Percentiles rank a stretch among this genome's conserved stretches.
phyloP scores from a whole-genome alignment of 2,888 invertebrate genomes.

The Folsomia manolachei region DNA sequence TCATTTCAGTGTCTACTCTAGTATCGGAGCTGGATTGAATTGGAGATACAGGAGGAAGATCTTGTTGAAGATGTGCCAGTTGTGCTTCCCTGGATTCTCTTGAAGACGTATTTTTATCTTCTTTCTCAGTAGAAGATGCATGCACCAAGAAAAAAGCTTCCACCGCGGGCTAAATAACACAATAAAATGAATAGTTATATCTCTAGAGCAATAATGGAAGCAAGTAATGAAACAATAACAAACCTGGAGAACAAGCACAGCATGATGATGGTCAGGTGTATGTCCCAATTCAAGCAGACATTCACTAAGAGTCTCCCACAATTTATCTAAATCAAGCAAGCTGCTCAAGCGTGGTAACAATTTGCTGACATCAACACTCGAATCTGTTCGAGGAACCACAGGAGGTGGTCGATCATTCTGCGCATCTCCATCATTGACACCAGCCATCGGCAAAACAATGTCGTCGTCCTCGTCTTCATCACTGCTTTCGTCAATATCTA shows the following conservation, averaged over 20 bases:
- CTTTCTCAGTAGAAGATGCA: conserved; percentile 61
- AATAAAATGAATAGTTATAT: too few species aligned
- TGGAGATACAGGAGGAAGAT: conserved; percentile 49
- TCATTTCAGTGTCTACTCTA: conserved; percentile 38
- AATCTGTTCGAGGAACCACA: background rate
- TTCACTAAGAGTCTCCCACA: conserved; percentile 76
- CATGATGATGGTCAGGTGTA: conserved; percentile 83
- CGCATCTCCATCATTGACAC: conserved; percentile 23
- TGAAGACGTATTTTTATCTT: conserved; percentile 48
- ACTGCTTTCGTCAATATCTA: conserved; percentile 19
- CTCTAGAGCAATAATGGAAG: too few species aligned
- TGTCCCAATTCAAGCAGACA: conserved; percentile 75
- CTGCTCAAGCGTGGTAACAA: conserved; percentile 64
- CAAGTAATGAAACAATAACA: too few species aligned
- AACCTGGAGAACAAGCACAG: conserved; percentile 75
- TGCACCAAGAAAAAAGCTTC: conserved; percentile 89
- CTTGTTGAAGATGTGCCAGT: conserved; percentile 53
- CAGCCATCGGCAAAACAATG: conserved; percentile 13
- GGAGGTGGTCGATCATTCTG: conserved; percentile 21
- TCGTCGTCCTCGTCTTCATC: conserved; percentile 18
- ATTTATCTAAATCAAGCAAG: conserved; percentile 66
- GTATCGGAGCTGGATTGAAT: conserved; percentile 31
- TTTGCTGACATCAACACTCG: conserved; percentile 35
- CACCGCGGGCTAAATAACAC: conserved; percentile 66
- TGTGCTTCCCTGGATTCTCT: conserved; percentile 56